Conservation (phyloP, 2,888 invertebrate species). For the Tipula unca region DNA sequence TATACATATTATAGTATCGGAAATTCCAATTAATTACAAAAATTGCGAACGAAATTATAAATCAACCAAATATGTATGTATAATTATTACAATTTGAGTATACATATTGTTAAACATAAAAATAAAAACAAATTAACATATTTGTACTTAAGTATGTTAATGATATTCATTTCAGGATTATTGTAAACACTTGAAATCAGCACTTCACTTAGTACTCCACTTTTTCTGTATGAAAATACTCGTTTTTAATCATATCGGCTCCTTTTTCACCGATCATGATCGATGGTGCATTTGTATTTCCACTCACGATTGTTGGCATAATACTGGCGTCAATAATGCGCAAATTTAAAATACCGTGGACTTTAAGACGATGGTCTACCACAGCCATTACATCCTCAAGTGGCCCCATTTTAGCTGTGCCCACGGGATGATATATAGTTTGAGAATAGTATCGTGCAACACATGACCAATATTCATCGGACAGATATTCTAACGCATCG, state of each 20-base stretch:
- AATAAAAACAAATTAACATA: not conserved
- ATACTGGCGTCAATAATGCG: slow-evolving; percentile 75
- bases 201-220: not conserved
- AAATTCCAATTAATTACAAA: not conserved
- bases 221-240: slow-evolving; percentile 43
- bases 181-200: not conserved
- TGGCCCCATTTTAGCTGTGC: slow-evolving; percentile 76
- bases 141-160: not conserved
- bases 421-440: slow-evolving; percentile 74
- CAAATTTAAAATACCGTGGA: slow-evolving; percentile 57
- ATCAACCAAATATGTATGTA: not conserved
- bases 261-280: slow-evolving; percentile 81
- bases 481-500: slow-evolving; percentile 49
- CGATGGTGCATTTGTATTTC: slow-evolving; percentile 74
- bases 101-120: not conserved
- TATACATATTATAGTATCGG: not conserved
- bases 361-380: slow-evolving; percentile 59
- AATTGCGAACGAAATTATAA: not conserved
- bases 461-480: slow-evolving; percentile 71
- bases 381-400: slow-evolving; percentile 50
- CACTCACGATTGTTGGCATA: slow-evolving; percentile 70
- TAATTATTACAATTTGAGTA: not conserved
- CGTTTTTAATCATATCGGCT: slow-evolving; percentile 71
- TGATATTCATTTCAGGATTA: not conserved
- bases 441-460: slow-evolving; percentile 63